phyloP scores from a whole-genome alignment of 2,888 invertebrate genomes.

The Beris chalybata region DNA sequence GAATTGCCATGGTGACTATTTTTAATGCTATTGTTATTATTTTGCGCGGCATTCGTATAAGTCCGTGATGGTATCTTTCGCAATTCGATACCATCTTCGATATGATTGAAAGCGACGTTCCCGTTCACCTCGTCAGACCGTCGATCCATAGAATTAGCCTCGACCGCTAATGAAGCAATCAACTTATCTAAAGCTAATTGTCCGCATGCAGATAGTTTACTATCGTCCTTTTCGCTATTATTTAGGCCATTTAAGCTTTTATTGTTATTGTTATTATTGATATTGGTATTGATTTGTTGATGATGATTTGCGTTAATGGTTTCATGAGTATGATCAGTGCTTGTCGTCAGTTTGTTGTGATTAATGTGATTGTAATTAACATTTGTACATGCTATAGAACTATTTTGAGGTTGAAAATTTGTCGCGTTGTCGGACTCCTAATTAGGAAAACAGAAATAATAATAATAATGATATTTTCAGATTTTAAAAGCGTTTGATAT shows the following conservation, averaged over 20 bases:
- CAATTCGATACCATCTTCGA: neutral
- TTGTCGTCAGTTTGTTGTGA: slow-evolving; percentile 1
- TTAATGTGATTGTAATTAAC: slow-evolving; percentile 10
- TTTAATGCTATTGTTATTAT: neutral
- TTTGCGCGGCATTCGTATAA: neutral
- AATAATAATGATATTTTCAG: slow-evolving; percentile 31
- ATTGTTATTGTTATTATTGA: slow-evolving; percentile 37
- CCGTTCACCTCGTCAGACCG: slow-evolving; percentile 36
- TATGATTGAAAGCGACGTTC: neutral
- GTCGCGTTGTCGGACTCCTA: slow-evolving; percentile 42
- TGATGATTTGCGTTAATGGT: slow-evolving; percentile 21
- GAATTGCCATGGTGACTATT: slow-evolving; percentile 25
- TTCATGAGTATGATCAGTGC: slow-evolving; percentile 1
- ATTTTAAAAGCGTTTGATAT: neutral
- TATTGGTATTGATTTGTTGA: slow-evolving; percentile 37
- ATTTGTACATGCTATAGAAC: slow-evolving; percentile 29
- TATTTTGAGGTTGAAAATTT: slow-evolving; percentile 38
- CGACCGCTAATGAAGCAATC: slow-evolving; percentile 42
- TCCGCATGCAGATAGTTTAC: slow-evolving; percentile 32
- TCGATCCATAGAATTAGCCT: slow-evolving; percentile 42
- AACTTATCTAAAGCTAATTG: slow-evolving; percentile 43
- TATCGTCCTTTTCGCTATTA: neutral
- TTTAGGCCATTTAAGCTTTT: slow-evolving; percentile 20
- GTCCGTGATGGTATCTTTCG: neutral
- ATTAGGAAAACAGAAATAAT: slow-evolving; percentile 27